Evolutionary conservation across 2,888 invertebrate genomes (phyloP), one percentile per base, ranked within the genome.

Genomic region (Polyommatus iphigenia): DNA sequence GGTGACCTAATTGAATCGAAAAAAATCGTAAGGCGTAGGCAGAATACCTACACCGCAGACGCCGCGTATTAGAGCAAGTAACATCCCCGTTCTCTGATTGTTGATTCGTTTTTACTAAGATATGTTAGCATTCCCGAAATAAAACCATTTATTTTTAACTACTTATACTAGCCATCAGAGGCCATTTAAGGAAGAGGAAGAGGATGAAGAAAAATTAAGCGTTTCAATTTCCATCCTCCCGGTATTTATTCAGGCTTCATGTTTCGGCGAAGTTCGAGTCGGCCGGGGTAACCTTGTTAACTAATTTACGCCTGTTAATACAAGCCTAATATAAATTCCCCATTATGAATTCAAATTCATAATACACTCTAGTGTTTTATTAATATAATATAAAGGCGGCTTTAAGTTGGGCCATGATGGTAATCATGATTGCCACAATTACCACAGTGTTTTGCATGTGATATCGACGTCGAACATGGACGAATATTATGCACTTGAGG

Each of bases 271-370:
- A 62, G 24, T 24, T 62, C 7, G 20, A 20, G 59, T 20, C 59
- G 59, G 62, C 13, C 7, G 59, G 2, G 62, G 62, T 62, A 13
- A 62, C 24, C 62, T 62, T 24, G 24, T 62, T 62, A 20, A 24
- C 62, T 62, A 62, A 62, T 62, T 62, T 24, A 24, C 62, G 24
- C n/a, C 62, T 24, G 62, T 62, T 62, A 62, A 24, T 62, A 62
- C 10, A 24, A 10, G 62, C 62, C 62, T 24, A 62, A 62, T 62
- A 62, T 62, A 62, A 62, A 62, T 62, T 62, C 20, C 62, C 13
- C 20, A 57, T 57, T 57, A 57, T 54, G n/a, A 57, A 57, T 57
- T n/a, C 7, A 36, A 36, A 36, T 36, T 36, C 36, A 36, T 36
- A 36, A 36, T 36, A 36, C 7, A 7, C n/a, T 57, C n/a, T 6